Percentiles rank a stretch among this genome's conserved stretches.
Conservation (phyloP, 2,797 vertebrate species). For the Pangasius mekongensis region DNA sequence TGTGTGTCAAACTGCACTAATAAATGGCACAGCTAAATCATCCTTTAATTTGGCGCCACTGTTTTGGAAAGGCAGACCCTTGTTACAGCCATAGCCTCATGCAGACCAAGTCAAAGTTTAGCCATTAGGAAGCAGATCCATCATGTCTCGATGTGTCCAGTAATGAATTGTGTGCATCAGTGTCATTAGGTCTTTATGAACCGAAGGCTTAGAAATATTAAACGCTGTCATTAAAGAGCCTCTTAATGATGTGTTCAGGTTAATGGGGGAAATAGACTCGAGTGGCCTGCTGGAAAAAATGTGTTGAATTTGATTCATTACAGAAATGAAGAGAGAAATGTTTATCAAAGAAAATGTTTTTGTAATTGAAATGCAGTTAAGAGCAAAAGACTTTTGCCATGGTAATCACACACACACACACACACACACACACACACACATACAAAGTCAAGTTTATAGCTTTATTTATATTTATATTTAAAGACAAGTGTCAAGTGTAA, state of each 20-base stretch:
- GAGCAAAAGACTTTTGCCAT: conserved; percentile 11
- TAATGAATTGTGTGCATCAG: conserved; percentile 69
- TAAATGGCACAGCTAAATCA: conserved; percentile 79
- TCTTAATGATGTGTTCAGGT: conserved; percentile 66
- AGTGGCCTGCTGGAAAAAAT: conserved; percentile 60
- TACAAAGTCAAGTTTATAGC: neutral
- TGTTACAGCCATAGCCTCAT: conserved; percentile 63
- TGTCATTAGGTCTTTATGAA: conserved; percentile 72
- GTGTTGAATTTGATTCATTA: conserved; percentile 61
- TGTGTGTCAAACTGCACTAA: conserved; percentile 74
- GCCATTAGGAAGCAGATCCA: conserved; percentile 70
- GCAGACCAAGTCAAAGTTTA: conserved; percentile 65
- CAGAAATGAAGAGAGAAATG: conserved; percentile 35
- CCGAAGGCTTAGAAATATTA: conserved; percentile 63
- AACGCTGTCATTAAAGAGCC: conserved; percentile 59
- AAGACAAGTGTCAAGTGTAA: neutral
- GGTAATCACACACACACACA: conserved; percentile 40
- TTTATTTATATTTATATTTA: neutral
- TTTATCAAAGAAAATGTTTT: conserved; percentile 18
- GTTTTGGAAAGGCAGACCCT: conserved; percentile 67
- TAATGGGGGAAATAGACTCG: conserved; percentile 63
- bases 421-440: conserved; percentile 23
- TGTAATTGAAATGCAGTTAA: conserved; percentile 25
- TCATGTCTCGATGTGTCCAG: conserved; percentile 69
- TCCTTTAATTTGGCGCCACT: conserved; percentile 78